Evolutionary conservation across 2,888 invertebrate genomes (phyloP), one percentile per base, ranked within the genome.

Genomic region (Volucella bombylans): DNA sequence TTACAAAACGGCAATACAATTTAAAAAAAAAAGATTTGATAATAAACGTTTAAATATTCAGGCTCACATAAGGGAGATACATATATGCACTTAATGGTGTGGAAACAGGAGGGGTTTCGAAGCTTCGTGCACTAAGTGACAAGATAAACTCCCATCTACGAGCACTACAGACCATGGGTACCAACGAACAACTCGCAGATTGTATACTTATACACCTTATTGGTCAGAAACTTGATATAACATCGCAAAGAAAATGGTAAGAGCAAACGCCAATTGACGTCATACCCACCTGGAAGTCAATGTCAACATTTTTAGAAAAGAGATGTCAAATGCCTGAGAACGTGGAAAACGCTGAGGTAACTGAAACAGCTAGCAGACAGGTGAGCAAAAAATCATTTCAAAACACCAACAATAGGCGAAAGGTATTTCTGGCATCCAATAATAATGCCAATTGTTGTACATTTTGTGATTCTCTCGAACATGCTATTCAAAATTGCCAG

Each of bases 91-190:
- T 73, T 4, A 54, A 43, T 9, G 64, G n/a, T 2, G 64, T 73
- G n/a, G n/a, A n/a, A n/a, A n/a, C n/a, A n/a, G n/a, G n/a, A n/a
- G n/a, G n/a, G n/a, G n/a, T n/a, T n/a, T n/a, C n/a, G n/a, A n/a
- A n/a, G n/a, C n/a, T n/a, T n/a, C n/a, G n/a, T n/a, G n/a, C n/a
- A n/a, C n/a, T n/a, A n/a, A n/a, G n/a, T n/a, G n/a, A n/a, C n/a
- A n/a, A n/a, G n/a, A n/a, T n/a, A n/a, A n/a, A n/a, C 39, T 45
- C 65, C 11, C 65, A 57, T 57, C 47, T 74, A 39, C 65, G 54
- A 15, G 82, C 76, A 14, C 68, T 86, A 8, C 52, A 64, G n/a
- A 57, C 72, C n/a, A 79, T 82, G 76, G 76, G n/a, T n/a, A n/a
- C n/a, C n/a, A n/a, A n/a, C n/a, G 64, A 71, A 8, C 12, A 77